These are phyloP conservation scores for Chascanopsetta lugubris DNA, from an alignment of 2,113 vertebrate genomes.

Conservation along the genomic window DNA sequence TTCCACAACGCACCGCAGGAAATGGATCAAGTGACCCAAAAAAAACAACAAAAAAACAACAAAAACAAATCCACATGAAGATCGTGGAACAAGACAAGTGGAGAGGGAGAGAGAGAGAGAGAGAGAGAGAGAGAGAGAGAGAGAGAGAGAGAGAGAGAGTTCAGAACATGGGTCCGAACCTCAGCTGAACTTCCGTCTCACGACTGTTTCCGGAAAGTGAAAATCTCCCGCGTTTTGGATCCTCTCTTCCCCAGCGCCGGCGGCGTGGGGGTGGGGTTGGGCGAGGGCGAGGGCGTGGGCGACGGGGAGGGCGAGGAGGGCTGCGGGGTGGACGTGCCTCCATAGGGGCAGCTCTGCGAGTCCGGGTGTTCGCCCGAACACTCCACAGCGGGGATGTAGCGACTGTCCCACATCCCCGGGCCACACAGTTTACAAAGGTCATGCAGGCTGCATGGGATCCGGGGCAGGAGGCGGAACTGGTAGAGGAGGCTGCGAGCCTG, in stretches of 20 bases:
- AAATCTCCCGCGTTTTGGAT: conserved; percentile 86
- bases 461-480: conserved; percentile 93
- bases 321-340: conserved; percentile 85
- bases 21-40: conserved; percentile 41
- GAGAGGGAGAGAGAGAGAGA: conserved; percentile 16
- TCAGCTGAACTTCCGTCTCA: conserved; percentile 53
- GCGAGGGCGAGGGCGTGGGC: conserved; percentile 52
- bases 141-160: conserved; percentile 22
- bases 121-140: conserved; percentile 16
- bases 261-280: conserved; percentile 70
- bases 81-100: conserved; percentile 24
- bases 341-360: conserved; percentile 91
- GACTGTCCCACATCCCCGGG: conserved; percentile 97
- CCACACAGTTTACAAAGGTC: conserved; percentile 94
- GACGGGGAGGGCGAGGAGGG: conserved; percentile 76
- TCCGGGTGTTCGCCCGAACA: conserved; percentile 91
- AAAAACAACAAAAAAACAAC: too few species aligned
- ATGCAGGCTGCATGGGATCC: conserved; percentile 95
- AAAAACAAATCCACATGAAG: conserved; percentile 35
- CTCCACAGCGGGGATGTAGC: conserved; percentile 93
- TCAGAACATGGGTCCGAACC: conserved; percentile 26
- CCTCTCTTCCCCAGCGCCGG: conserved; percentile 79
- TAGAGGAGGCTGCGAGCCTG: conserved; percentile 96
- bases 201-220: conserved; percentile 89
- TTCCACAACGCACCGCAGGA: conserved; percentile 55